Base-by-base conservation (phyloP, 1,140 invertebrate species). In the Riptortus pedestris region DNA sequence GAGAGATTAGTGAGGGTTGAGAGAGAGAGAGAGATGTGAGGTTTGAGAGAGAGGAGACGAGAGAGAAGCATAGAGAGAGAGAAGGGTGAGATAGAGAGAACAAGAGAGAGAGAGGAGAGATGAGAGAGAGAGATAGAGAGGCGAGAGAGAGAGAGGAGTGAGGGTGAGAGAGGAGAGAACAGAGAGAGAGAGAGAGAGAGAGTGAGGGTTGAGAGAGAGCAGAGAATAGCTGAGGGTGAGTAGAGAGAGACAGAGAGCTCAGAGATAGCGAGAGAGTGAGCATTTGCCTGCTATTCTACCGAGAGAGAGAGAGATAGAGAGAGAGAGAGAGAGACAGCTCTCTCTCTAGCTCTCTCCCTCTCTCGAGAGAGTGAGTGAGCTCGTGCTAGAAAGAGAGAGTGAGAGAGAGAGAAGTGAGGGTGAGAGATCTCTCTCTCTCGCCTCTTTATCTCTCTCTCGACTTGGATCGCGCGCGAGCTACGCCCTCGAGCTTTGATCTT, bases 111-210 rank as follows among this genome's bases (percentile, higher is more conserved):
- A n/a, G 20, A 22, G 20, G 48, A 22, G 48, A 51, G 48, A 51
- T 7, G 7, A 18, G 18, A 18, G 18, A 7, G 18, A 18, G 18
- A 18, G 18, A 18, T 11, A 18, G 18, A 7, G 7, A 18, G 18
- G 48, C 9, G 20, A 51, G 14, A 51, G 48, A 51, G 20, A n/a
- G 20, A 51, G 20, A 51, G 48, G 18, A 18, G n/a, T n/a, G n/a
- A n/a, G n/a, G n/a, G n/a, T n/a, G n/a, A n/a, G n/a, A n/a, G n/a
- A n/a, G n/a, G n/a, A n/a, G 18, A 18, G 18, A 18, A 22, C 5
- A 22, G 26, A 57, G 43, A 18, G 33, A 62, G 61, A 58, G 69
- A 63, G 66, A 68, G 52, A 7, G 38, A 27, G 61, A 60, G 61
- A 27, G 62, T 12, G 22, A 57, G 38, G 43, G 57, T n/a, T n/a